Percentiles rank a stretch among this genome's conserved stretches.
These are phyloP conservation scores for Saimiri boliviensis DNA, from an alignment of 2,113 vertebrate species.

Conservation along the genomic window DNA sequence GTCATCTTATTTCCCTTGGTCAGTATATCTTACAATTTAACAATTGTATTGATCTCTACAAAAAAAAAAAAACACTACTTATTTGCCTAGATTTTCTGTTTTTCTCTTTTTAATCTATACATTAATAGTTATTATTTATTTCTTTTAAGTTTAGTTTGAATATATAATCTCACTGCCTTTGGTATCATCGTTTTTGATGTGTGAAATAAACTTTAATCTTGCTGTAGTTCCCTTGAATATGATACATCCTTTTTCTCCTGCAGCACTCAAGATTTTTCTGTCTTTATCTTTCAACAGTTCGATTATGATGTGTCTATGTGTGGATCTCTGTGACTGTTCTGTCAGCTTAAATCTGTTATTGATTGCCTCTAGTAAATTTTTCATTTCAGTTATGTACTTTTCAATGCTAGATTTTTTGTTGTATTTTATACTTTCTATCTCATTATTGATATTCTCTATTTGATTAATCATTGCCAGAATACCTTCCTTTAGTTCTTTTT, in stretches of 20 bases:
- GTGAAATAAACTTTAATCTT: neutral
- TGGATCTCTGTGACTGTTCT: neutral
- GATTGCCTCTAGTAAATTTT: neutral
- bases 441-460: neutral
- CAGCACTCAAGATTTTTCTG: neutral
- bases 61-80: neutral
- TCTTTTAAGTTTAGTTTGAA: neutral
- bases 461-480: neutral
- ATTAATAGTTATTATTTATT: neutral
- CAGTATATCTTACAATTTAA: neutral
- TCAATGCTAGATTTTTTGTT: neutral
- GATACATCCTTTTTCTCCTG: neutral
- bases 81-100: neutral
- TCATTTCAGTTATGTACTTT: neutral
- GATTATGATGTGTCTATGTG: neutral
- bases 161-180: neutral
- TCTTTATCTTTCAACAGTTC: neutral
- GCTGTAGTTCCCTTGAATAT: neutral
- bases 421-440: neutral
- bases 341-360: neutral
- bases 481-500: no score
- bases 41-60: neutral
- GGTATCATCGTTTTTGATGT: neutral
- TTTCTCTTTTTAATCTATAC: neutral
- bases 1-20: neutral